phyloP scores from a whole-genome alignment of 2,113 vertebrate species.

The Forbesichthys agassizii region DNA sequence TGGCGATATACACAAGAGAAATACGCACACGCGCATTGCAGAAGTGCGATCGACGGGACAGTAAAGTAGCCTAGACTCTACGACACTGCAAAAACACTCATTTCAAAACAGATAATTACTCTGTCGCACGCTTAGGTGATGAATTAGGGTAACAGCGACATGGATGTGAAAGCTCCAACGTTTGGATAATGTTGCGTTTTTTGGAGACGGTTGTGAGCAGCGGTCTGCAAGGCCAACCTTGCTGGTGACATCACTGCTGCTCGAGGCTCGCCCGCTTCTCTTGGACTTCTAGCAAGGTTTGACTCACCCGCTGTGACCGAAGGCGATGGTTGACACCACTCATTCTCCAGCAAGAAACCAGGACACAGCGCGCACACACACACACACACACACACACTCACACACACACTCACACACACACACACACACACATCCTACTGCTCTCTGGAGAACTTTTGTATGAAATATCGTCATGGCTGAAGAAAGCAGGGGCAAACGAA shows the following conservation, averaged over 20 bases:
- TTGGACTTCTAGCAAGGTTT: slow-evolving; percentile 57
- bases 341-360: slow-evolving; percentile 37
- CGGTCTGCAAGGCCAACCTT: slow-evolving; percentile 63
- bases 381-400: slow-evolving; percentile 47
- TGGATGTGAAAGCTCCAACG: too few relatives aligned
- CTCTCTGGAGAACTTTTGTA: slow-evolving; percentile 34
- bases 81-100: too few relatives aligned
- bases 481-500: slow-evolving; percentile 77
- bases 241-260: slow-evolving; percentile 74
- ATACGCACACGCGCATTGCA: too few relatives aligned
- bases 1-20: too few relatives aligned
- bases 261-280: slow-evolving; percentile 58
- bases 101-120: too few relatives aligned
- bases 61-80: too few relatives aligned
- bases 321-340: slow-evolving; percentile 69
- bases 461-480: slow-evolving; percentile 67
- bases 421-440: slow-evolving; percentile 16
- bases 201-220: not conserved
- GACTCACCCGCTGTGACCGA: slow-evolving; percentile 69
- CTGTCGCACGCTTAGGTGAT: too few relatives aligned
- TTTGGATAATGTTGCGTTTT: too few relatives aligned
- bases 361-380: slow-evolving; percentile 43
- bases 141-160: too few relatives aligned
- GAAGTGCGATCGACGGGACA: too few relatives aligned
- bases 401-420: slow-evolving; percentile 47